Conservation (phyloP, 2,888 invertebrate species). For the Trachelus stipa region DNA sequence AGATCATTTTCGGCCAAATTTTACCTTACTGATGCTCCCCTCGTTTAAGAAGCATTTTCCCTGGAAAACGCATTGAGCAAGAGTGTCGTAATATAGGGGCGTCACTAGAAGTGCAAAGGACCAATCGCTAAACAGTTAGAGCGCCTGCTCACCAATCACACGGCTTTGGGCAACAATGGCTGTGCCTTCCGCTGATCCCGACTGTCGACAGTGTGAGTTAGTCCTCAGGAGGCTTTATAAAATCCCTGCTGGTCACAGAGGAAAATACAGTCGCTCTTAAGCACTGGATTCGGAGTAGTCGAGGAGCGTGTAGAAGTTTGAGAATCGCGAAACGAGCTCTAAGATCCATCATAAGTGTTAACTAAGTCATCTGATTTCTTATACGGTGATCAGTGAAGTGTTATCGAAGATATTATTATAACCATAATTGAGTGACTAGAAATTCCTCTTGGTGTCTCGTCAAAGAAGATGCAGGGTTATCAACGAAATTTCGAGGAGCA, state of each 20-base stretch:
- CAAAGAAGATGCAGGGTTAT: slow-evolving; percentile 46
- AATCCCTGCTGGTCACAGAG: background rate
- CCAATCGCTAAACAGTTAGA: background rate
- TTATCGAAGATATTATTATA: background rate
- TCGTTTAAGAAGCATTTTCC: background rate
- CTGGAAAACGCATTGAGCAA: background rate
- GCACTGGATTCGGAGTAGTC: background rate
- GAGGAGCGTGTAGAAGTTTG: background rate
- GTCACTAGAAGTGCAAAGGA: background rate
- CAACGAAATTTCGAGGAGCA: slow-evolving; percentile 54
- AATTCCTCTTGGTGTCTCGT: background rate
- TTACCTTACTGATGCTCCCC: background rate
- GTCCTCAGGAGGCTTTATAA: background rate
- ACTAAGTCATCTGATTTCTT: background rate
- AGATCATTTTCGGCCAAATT: background rate
- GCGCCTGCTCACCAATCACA: background rate
- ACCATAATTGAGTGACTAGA: background rate
- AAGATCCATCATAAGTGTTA: background rate
- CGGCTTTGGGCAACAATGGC: background rate
- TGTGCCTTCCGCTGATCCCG: background rate
- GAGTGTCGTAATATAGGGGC: background rate
- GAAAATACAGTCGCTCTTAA: background rate
- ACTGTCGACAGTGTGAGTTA: background rate
- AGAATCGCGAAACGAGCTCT: background rate
- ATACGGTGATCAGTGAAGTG: background rate